Percentiles rank a stretch among this genome's conserved stretches.
These are phyloP conservation scores for Pangasius krempfi DNA, from an alignment of 2,797 vertebrate species.

Conservation along the genomic window DNA sequence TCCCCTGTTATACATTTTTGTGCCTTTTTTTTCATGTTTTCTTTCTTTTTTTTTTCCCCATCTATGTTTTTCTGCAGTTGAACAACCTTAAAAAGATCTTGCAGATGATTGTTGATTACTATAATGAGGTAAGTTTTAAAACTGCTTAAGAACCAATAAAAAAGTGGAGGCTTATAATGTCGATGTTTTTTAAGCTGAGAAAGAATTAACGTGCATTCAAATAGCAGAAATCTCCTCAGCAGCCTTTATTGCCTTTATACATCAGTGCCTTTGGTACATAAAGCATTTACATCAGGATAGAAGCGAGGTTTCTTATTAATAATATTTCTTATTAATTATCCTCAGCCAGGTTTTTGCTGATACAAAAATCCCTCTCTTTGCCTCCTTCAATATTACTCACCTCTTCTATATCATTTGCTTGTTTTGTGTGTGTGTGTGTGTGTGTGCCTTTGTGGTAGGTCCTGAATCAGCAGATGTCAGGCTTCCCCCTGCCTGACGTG, in stretches of 20 bases:
- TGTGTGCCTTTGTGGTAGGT: constrained; percentile 72
- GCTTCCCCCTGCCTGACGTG: constrained; percentile 88
- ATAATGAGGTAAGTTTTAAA: constrained; percentile 85
- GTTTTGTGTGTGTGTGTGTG: not conserved
- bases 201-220: not conserved
- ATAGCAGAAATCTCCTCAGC: not conserved
- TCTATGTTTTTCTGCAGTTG: constrained; percentile 74
- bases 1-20: not conserved
- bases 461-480: constrained; percentile 86
- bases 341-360: not conserved
- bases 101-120: constrained; percentile 94
- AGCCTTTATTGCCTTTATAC: not conserved
- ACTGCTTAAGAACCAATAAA: not conserved
- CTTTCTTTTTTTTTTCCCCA: not conserved
- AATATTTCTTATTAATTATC: not conserved
- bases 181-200: not conserved
- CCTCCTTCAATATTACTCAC: not conserved
- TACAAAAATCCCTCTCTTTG: not conserved
- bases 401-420: not conserved
- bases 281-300: not conserved
- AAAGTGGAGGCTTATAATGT: not conserved
- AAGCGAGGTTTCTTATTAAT: not conserved
- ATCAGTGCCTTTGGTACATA: not conserved
- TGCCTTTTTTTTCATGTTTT: not conserved
- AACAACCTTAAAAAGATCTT: constrained; percentile 98